Conservation (phyloP, 2,113 vertebrate genomes). For the Indri indri region DNA sequence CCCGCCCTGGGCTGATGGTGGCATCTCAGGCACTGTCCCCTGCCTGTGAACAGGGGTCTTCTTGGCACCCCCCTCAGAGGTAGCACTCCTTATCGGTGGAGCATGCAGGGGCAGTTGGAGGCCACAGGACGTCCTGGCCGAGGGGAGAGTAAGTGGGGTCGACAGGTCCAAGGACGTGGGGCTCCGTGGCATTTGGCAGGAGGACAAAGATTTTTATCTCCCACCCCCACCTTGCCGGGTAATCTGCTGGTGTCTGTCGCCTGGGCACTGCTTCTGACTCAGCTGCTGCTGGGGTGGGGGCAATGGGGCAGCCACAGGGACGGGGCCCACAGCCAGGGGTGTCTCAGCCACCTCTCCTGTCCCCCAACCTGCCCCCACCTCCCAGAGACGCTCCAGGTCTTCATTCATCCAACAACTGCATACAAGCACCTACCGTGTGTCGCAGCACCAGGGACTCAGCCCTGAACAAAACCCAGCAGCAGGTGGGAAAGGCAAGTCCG, state of each 20-base stretch:
- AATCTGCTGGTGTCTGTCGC: not conserved
- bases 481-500: not conserved
- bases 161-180: fast-evolving
- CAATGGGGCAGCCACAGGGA: not conserved
- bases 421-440: not conserved
- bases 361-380: not conserved
- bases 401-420: not conserved
- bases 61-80: not conserved
- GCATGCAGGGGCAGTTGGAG: not conserved
- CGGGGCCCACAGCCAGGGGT: not conserved
- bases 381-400: not conserved
- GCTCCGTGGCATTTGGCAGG: not conserved
- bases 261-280: not conserved
- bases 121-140: not conserved
- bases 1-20: not conserved
- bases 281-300: not conserved
- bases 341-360: fast-evolving
- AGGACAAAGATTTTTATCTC: not conserved
- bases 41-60: not conserved
- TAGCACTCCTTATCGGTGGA: not conserved
- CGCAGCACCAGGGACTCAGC: no score
- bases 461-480: not conserved
- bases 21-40: not conserved
- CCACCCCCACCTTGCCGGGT: fast-evolving
- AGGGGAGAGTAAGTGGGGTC: not conserved